Evolutionary conservation across 2,113 vertebrate species (phyloP).

Genomic region (Ictalurus furcatus): DNA sequence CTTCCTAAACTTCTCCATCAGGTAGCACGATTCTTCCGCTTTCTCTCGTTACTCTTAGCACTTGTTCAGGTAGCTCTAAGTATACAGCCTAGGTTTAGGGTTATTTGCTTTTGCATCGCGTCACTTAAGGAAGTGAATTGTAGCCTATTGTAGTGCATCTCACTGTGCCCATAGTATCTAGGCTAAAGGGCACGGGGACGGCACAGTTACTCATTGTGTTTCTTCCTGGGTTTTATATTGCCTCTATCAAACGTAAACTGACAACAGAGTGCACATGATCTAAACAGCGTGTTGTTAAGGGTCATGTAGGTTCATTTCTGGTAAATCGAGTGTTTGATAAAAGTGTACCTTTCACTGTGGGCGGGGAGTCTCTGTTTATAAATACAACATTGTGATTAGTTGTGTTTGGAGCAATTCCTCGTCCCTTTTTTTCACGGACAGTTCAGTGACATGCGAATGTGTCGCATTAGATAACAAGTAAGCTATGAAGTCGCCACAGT

Average conservation of each 20-base stretch:
- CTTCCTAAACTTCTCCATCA: slow-evolving; percentile 35
- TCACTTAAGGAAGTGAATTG: slow-evolving; percentile 9
- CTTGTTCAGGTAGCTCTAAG: not conserved
- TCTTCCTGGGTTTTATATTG: slow-evolving; percentile 3
- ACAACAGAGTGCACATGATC: not conserved
- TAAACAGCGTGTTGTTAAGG: not conserved
- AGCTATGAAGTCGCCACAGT: no score
- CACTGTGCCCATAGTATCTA: slow-evolving; percentile 37
- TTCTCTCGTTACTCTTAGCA: not conserved
- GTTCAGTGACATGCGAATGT: not conserved
- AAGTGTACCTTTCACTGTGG: no score
- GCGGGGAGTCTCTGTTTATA: not conserved
- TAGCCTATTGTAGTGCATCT: slow-evolving; percentile 19
- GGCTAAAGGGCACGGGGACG: slow-evolving; percentile 54
- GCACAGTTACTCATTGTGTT: slow-evolving; percentile 28
- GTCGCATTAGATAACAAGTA: not conserved
- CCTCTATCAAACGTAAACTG: not conserved
- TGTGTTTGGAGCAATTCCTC: not conserved
- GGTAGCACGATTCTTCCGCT: slow-evolving; percentile 30
- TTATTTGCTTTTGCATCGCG: not conserved
- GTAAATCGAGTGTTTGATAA: not conserved
- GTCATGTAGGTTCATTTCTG: no score
- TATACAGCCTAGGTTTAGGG: not conserved
- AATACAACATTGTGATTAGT: no score
- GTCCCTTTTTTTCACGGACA: not conserved